A percentile compares a stretch with the other conserved stretches of the same genome.
phyloP scores from a whole-genome alignment of 2,797 vertebrate genomes.

The Anisognathus igniventris region DNA sequence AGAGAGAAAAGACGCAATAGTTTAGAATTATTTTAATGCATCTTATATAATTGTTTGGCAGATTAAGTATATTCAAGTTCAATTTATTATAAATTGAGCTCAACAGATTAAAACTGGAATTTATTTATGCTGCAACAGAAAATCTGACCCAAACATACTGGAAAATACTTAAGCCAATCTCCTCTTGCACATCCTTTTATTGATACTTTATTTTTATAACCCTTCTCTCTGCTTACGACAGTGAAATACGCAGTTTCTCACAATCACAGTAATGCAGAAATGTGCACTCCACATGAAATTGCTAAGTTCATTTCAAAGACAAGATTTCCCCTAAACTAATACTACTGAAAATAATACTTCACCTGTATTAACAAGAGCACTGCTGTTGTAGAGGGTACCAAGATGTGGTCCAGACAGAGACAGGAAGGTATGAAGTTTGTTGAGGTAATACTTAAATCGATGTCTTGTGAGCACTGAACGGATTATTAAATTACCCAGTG shows the following conservation, averaged over 20 bases:
- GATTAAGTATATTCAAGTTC: neutral
- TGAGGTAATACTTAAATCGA: constrained; percentile 95
- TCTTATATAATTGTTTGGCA: neutral
- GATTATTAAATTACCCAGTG: constrained; percentile 96
- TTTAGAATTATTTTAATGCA: neutral
- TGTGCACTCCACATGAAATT: neutral
- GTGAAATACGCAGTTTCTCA: neutral
- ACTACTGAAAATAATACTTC: neutral
- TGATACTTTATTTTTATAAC: neutral
- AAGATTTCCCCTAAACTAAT: neutral
- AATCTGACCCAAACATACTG: neutral
- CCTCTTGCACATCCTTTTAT: neutral
- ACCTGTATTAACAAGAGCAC: constrained; percentile 98
- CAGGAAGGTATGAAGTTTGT: constrained; percentile 93
- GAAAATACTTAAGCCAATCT: neutral
- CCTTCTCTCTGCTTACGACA: neutral
- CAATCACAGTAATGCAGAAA: neutral
- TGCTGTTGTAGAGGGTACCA: constrained; percentile 97
- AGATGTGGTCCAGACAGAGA: constrained; percentile 97
- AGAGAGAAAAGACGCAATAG: neutral
- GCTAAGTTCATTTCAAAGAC: neutral
- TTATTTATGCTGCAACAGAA: neutral
- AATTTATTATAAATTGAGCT: neutral
- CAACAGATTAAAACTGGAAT: neutral
- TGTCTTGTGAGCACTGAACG: constrained; percentile 95